Evolutionary conservation across 2,113 vertebrate species (phyloP).

Genomic region (human (Homo sapiens)): GRCh38 chr1:223321001-223321500

Average conservation of each 20-base stretch:
- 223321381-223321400: not conserved
- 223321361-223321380: not conserved
- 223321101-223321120: not conserved
- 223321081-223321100: not conserved
- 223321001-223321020: fast-evolving
- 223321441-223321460: not conserved
- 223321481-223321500: no score
- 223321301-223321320: not conserved
- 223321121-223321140: not conserved
- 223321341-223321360: not conserved
- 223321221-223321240: not conserved
- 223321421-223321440: not conserved
- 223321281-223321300: not conserved
- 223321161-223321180: no score
- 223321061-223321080: not conserved
- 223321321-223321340: not conserved
- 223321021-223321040: not conserved
- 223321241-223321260: not conserved
- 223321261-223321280: not conserved
- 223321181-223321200: not conserved
- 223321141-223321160: not conserved
- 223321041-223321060: not conserved
- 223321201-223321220: not conserved
- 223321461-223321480: not conserved
- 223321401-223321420: not conserved